Evolutionary conservation across 1,140 invertebrate genomes (phyloP).

Genomic region (Nymphalis io): DNA sequence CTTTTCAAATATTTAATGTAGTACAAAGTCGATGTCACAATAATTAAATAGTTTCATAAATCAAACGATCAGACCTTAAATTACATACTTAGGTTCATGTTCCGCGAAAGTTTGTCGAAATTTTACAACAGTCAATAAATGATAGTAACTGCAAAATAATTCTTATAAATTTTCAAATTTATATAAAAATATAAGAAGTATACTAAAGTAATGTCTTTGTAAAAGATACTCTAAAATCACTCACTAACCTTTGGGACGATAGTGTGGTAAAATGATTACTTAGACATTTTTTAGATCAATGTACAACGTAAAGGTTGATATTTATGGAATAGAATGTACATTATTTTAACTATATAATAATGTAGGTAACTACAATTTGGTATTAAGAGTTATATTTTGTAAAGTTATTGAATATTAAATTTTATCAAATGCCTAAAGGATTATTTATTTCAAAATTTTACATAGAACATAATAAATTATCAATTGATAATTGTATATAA

Average conservation of each 20-base stretch:
- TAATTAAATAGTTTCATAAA: too few species aligned
- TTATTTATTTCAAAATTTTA: not conserved
- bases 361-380: constrained; percentile 56
- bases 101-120: not conserved
- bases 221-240: constrained; percentile 29
- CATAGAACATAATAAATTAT: not conserved
- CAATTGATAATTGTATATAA: not conserved
- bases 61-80: too few species aligned
- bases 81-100: too few species aligned
- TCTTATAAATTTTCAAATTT: not conserved
- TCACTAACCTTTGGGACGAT: constrained; percentile 62
- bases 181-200: constrained; percentile 7
- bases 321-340: constrained; percentile 4
- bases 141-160: not conserved
- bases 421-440: not conserved
- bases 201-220: constrained; percentile 17
- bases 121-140: not conserved
- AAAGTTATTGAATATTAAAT: constrained; percentile 10
- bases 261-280: constrained; percentile 13
- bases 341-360: constrained; percentile 21
- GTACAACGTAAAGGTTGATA: not conserved
- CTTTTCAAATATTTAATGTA: too few species aligned
- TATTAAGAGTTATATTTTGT: constrained; percentile 30
- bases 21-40: too few species aligned
- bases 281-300: constrained; percentile 3